Percentiles rank a stretch among this genome's conserved stretches.
phyloP scores from a whole-genome alignment of 37 sponge, comb jelly and placozoan species.

The Aphrocallistes beatrix region DNA sequence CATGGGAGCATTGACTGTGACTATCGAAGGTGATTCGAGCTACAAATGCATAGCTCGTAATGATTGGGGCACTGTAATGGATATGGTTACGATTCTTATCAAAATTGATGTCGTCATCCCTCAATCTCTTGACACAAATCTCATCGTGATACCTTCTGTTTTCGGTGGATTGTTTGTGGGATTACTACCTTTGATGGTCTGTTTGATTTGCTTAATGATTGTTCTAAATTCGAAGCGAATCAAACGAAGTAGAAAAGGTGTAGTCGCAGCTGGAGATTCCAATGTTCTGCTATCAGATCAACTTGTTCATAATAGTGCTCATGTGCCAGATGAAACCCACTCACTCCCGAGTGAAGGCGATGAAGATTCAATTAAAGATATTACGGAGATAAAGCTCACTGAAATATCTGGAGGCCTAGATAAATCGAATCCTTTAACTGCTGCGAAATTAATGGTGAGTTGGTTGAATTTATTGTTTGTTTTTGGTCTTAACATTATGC shows the following conservation, averaged over 20 bases:
- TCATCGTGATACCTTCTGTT: too few species aligned
- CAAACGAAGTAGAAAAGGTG: not conserved
- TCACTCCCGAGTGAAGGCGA: not conserved
- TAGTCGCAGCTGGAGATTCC: not conserved
- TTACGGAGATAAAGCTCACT: not conserved
- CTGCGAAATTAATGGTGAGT: not conserved
- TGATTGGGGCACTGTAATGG: not conserved
- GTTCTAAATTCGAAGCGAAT: not conserved
- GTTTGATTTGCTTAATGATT: not conserved
- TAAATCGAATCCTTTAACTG: not conserved
- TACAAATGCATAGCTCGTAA: not conserved
- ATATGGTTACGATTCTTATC: not conserved
- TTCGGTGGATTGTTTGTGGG: not conserved
- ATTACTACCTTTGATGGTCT: not conserved
- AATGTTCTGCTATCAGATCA: not conserved
- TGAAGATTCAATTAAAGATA: not conserved
- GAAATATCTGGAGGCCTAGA: not conserved
- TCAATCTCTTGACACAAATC: too few species aligned
- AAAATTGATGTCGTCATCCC: too few species aligned
- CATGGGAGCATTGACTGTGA: too few species aligned
- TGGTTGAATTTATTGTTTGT: not conserved
- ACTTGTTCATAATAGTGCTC: not conserved
- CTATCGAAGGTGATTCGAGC: too few species aligned
- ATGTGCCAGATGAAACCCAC: not conserved
- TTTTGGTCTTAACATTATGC: not conserved